Base-by-base conservation (phyloP, 2,797 vertebrate genomes). In the Lepilemur ruficaudatus region DNA sequence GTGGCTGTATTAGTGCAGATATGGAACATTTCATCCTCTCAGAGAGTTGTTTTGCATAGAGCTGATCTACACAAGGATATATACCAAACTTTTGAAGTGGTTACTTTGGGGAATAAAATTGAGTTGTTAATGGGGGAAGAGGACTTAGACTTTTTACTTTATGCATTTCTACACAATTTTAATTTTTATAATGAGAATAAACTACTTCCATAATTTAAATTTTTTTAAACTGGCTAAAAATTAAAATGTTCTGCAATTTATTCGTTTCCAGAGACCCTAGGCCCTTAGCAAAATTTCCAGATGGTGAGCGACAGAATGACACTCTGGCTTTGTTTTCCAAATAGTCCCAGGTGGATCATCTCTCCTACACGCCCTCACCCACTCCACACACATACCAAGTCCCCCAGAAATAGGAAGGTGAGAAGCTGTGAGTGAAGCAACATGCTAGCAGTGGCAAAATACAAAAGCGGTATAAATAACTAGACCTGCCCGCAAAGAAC, bases 171-270 rank as follows among this genome's bases (percentile, higher is more conserved):
- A 38, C 7, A 18, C 7, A 46, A 63, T 67, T 82, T 70, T 52
- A 32, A 52, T 35, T 88, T 97, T 88, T 94, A 10, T 30, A 22
- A 73, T 11, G 10, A 91, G 8, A 81, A 38, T 81, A 52, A 55
- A 63, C 90, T 95, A 57, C 57, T 94, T 41, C 65, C 59, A 76
- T 35, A 67, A 90, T 76, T 95, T 84, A 67, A 94, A 79, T 57
- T 52, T 5, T 13, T 20, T 72, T 61, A 10, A 38, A 82, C 23
- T 76, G 23, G 12, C 38, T 76, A 70, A 91, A 79, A 90, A 70
- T 48, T 46, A 63, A 93, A 87, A 67, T 46, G 10, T 70, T 91
- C 82, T 65, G 11, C 28, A 94, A 35, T 8, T 57, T 55, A 52
- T 35, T 73, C 57, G 83, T 81, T 73, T 78, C 75, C 65, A 70